A percentile compares a stretch with the other conserved stretches of the same genome.
Conservation (phyloP, 2,113 vertebrate species). For the Colinus virginianus region DNA sequence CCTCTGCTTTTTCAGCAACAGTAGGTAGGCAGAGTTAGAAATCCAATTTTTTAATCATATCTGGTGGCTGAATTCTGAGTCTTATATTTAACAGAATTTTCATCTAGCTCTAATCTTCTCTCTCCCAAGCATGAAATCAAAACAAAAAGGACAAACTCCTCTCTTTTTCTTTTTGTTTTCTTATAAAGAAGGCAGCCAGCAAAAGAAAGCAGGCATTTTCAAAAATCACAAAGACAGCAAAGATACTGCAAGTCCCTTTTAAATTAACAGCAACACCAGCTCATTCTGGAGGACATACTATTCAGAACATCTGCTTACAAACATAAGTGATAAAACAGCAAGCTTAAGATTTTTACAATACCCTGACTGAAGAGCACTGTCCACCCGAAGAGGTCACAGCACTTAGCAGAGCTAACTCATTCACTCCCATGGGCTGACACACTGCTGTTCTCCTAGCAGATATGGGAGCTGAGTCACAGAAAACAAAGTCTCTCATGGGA, state of each 20-base stretch:
- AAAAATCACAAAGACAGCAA: background rate
- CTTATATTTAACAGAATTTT: background rate
- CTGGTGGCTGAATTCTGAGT: background rate
- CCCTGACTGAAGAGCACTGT: conserved; percentile 7
- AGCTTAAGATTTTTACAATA: background rate
- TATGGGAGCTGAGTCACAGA: conserved; percentile 45
- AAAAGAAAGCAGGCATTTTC: background rate
- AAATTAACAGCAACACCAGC: background rate
- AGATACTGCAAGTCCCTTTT: background rate
- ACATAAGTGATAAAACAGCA: background rate
- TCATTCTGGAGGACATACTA: background rate
- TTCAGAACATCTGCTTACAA: background rate
- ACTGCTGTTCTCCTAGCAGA: conserved; percentile 5
- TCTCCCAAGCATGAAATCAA: background rate
- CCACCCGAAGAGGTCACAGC: conserved; percentile 44
- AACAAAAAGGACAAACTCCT: background rate
- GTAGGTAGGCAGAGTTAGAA: background rate
- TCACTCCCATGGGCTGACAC: conserved; percentile 41
- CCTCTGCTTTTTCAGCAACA: background rate
- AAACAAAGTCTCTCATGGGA: conserved; percentile 28
- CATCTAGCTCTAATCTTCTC: background rate
- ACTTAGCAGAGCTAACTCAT: conserved; percentile 10
- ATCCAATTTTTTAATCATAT: background rate
- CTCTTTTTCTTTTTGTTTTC: background rate
- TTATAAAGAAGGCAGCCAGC: background rate